Conservation (phyloP, 2,888 invertebrate genomes). For the Alsophila aescularia region DNA sequence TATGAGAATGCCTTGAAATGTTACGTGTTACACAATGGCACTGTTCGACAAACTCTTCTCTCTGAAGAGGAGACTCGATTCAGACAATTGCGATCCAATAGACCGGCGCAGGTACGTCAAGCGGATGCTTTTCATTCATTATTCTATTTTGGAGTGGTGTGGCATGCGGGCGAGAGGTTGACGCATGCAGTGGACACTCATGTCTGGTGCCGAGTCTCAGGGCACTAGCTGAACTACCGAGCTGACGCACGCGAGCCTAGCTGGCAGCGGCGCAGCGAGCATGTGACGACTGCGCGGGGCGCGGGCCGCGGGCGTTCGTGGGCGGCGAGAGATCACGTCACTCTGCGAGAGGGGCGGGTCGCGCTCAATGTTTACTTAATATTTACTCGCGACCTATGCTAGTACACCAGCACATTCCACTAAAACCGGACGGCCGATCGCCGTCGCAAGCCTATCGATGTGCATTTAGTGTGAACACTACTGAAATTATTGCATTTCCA, state of each 20-base stretch:
- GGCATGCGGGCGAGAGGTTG: constrained; percentile 56
- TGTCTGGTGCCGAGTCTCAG: constrained; percentile 43
- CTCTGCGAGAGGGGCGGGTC: constrained; percentile 66
- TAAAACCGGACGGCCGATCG: constrained; percentile 55
- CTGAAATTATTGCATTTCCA: constrained; percentile 62
- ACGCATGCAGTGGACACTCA: constrained; percentile 56
- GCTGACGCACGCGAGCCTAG: constrained; percentile 64
- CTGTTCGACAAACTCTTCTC: constrained; percentile 89
- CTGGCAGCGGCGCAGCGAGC: constrained; percentile 51
- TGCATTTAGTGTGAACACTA: constrained; percentile 74
- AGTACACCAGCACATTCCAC: constrained; percentile 81
- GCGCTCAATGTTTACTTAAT: constrained; percentile 73
- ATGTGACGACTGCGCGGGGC: constrained; percentile 62
- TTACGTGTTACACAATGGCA: constrained; percentile 85
- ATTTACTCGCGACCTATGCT: constrained; percentile 59
- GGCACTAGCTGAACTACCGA: constrained; percentile 51
- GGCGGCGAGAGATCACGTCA: constrained; percentile 65
- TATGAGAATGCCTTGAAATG: constrained; percentile 62
- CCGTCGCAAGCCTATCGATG: constrained; percentile 55
- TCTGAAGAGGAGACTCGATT: constrained; percentile 84
- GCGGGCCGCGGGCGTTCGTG: constrained; percentile 56
- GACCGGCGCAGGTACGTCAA: constrained; percentile 81
- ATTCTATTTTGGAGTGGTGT: constrained; percentile 63
- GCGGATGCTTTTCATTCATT: constrained; percentile 66
- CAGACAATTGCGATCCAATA: constrained; percentile 67